Evolutionary conservation across 2,888 invertebrate species (phyloP).

Genomic region (Elysia crispata): DNA sequence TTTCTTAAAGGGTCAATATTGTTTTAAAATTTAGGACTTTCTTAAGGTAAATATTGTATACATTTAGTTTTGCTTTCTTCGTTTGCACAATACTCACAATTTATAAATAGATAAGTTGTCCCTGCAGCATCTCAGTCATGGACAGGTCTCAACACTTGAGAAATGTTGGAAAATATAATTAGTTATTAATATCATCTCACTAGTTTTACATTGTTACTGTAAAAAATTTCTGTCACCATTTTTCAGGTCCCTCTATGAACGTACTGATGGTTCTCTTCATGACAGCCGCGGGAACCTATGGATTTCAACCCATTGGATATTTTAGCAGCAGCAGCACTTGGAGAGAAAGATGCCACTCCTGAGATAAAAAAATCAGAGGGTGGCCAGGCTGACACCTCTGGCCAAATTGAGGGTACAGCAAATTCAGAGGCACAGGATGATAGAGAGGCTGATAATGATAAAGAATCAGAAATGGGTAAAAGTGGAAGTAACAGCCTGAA

Average conservation of each 20-base stretch:
- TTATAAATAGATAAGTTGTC: no score
- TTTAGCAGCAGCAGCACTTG: slow-evolving; percentile 68
- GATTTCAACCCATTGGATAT: slow-evolving; percentile 72
- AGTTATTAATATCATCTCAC: no score
- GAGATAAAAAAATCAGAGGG: slow-evolving; percentile 32
- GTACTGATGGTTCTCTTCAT: neutral
- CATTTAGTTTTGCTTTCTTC: no score
- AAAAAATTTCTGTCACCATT: neutral
- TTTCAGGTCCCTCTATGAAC: slow-evolving; percentile 32
- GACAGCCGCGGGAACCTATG: slow-evolving; percentile 51
- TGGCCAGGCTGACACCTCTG: slow-evolving; percentile 23
- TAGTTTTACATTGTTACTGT: no score
- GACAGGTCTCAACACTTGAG: no score
- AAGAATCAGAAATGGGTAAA: slow-evolving; percentile 47
- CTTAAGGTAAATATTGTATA: no score
- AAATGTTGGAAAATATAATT: no score
- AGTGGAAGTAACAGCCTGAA: slow-evolving; percentile 42
- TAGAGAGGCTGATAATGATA: slow-evolving; percentile 46
- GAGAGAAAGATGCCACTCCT: slow-evolving; percentile 48
- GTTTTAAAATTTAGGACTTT: no score
- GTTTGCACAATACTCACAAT: no score
- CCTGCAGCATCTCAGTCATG: no score
- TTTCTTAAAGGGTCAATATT: no score
- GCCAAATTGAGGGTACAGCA: slow-evolving; percentile 24
- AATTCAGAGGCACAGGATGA: slow-evolving; percentile 29